Evolutionary conservation across 2,888 invertebrate species (phyloP).

Genomic region (Drosophila vallismaia): DNA sequence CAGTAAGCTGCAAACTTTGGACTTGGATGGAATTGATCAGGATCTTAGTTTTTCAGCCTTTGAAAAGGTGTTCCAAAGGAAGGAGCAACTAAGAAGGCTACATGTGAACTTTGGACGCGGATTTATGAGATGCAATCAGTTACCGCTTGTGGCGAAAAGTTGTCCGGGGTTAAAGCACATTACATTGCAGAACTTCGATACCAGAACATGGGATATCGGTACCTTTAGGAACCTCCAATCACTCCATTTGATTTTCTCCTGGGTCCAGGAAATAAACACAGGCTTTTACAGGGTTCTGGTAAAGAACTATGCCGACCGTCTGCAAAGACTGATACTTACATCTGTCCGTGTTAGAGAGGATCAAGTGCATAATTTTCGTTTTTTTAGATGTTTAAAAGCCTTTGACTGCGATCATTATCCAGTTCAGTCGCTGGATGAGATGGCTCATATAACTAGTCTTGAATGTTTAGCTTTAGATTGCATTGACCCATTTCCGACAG

Average conservation of each 20-base stretch:
- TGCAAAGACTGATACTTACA: slow-evolving; percentile 49
- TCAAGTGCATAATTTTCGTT: slow-evolving; percentile 44
- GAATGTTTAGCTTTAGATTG: slow-evolving; percentile 54
- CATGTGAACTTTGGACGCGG: slow-evolving; percentile 46
- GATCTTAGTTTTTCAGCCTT: slow-evolving; percentile 43
- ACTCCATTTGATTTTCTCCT: slow-evolving; percentile 46
- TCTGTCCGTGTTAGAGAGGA: slow-evolving; percentile 30
- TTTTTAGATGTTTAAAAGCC: slow-evolving; percentile 34
- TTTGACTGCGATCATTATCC: slow-evolving; percentile 54
- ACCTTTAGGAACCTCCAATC: slow-evolving; percentile 49
- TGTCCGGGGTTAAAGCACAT: slow-evolving; percentile 53
- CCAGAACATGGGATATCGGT: slow-evolving; percentile 42
- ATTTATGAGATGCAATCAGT: slow-evolving; percentile 7
- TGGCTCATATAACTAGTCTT: slow-evolving; percentile 37
- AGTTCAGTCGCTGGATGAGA: slow-evolving; percentile 13
- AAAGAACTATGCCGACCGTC: slow-evolving; percentile 33
- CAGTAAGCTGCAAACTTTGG: slow-evolving; percentile 38
- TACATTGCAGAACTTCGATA: slow-evolving; percentile 61
- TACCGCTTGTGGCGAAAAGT: slow-evolving; percentile 26
- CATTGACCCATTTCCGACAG: slow-evolving; percentile 1
- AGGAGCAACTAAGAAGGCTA: slow-evolving; percentile 29
- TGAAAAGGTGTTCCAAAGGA: slow-evolving; percentile 40
- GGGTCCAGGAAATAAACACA: slow-evolving; percentile 22
- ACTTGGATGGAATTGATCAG: slow-evolving; percentile 61
- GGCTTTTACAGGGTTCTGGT: slow-evolving; percentile 45